Conservation (phyloP, 2,113 vertebrate species). For the Hydropotes inermis region DNA sequence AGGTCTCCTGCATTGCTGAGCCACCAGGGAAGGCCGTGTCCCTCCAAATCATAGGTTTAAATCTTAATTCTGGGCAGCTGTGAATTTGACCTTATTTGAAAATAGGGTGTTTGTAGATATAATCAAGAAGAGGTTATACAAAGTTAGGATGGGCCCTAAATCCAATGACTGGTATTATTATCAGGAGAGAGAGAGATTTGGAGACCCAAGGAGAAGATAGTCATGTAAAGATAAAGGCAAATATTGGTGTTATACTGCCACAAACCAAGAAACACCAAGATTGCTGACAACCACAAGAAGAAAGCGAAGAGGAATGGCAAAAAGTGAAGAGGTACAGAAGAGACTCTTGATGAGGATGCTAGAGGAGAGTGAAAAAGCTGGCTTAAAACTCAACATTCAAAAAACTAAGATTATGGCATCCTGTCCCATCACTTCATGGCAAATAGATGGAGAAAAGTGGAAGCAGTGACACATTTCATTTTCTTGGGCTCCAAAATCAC, state of each 20-base stretch:
- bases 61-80: background rate
- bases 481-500: background rate
- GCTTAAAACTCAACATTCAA: background rate
- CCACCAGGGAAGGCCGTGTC: background rate
- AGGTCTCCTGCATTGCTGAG: background rate
- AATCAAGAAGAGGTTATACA: background rate
- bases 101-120: background rate
- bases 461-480: background rate
- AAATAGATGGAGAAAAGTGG: background rate
- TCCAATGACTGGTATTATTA: background rate
- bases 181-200: background rate
- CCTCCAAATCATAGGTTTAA: background rate
- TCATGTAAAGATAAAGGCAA: background rate
- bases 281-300: background rate
- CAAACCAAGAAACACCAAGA: background rate
- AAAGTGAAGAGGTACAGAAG: background rate
- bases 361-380: background rate
- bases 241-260: background rate
- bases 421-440: background rate
- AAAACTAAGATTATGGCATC: background rate
- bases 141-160: background rate
- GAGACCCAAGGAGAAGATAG: background rate
- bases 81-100: background rate
- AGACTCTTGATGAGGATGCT: background rate
- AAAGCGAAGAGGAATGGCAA: background rate